phyloP scores from a whole-genome alignment of 2,888 invertebrate species.

The Spodoptera littoralis region DNA sequence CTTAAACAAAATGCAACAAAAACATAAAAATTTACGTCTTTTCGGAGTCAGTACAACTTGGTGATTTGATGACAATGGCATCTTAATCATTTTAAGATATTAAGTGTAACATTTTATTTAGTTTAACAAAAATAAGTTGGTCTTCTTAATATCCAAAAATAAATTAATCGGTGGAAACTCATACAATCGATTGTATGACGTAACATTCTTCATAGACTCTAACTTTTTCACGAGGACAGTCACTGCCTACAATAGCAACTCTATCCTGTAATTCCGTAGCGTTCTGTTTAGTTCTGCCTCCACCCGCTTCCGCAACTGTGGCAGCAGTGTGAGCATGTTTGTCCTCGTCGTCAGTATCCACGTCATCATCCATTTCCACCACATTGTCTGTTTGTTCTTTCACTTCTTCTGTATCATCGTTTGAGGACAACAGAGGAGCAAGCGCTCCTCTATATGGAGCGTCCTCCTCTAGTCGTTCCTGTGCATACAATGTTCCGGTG shows the following conservation, averaged over 20 bases:
- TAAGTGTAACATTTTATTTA: no score
- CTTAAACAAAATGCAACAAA: no score
- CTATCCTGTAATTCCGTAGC: background rate
- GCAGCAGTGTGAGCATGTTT: background rate
- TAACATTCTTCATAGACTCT: background rate
- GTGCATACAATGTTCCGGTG: background rate
- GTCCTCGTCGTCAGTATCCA: background rate
- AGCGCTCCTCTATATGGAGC: background rate
- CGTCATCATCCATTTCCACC: background rate
- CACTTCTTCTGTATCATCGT: background rate
- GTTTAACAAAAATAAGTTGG: no score
- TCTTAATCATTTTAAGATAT: no score
- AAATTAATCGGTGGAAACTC: no score
- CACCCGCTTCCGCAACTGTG: background rate
- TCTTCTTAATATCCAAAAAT: background rate
- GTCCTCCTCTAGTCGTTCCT: background rate
- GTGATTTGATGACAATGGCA: no score
- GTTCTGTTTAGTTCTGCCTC: background rate
- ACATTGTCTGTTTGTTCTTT: background rate
- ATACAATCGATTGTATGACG: background rate
- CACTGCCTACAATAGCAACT: fast-evolving
- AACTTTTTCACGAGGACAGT: background rate
- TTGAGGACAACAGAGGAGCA: background rate
- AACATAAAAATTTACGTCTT: no score
- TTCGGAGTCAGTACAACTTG: no score